Conservation (phyloP, 2,113 vertebrate genomes). For the Phasianus colchicus region DNA sequence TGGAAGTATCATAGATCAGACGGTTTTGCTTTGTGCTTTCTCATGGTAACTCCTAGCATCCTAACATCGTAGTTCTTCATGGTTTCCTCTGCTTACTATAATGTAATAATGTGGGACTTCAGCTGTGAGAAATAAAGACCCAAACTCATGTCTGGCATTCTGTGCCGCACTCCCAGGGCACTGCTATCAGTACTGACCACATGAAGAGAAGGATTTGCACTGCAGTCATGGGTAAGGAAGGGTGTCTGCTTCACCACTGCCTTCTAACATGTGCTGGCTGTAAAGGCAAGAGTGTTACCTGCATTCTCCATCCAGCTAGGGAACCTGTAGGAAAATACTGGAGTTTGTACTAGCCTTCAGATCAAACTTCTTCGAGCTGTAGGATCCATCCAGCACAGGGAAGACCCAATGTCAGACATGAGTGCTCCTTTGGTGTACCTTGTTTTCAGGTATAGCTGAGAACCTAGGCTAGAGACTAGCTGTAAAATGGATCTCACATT, state of each 20-base stretch:
- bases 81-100: background rate
- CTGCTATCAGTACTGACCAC: background rate
- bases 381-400: background rate
- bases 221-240: background rate
- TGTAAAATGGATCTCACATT: background rate
- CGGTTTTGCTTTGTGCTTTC: background rate
- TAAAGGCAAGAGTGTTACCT: background rate
- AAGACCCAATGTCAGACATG: background rate
- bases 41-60: background rate
- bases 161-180: background rate
- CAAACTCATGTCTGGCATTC: background rate
- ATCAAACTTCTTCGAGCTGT: background rate
- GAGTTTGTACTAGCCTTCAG: background rate
- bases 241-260: background rate
- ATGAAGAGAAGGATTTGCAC: background rate
- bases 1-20: background rate
- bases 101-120: background rate
- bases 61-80: background rate
- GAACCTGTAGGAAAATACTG: background rate
- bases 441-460: background rate
- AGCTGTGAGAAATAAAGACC: background rate
- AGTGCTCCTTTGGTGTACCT: background rate
- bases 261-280: background rate
- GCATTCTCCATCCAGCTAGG: background rate
- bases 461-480: background rate